Evolutionary conservation across 2,113 vertebrate species (phyloP).

Genomic region (Clarias magur): DNA sequence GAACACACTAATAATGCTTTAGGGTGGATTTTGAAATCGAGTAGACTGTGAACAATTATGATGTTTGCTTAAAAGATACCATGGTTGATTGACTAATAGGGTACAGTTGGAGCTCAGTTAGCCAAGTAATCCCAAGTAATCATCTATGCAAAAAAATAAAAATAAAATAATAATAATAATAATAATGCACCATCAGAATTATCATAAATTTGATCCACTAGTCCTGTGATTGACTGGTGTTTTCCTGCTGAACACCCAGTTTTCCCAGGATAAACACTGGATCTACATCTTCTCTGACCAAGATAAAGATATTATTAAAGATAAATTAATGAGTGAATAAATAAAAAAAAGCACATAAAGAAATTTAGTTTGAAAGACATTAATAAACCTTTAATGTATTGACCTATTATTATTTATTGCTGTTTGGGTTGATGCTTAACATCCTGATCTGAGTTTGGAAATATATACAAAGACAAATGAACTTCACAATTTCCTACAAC

Average conservation of each 20-base stretch:
- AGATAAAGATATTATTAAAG: not conserved
- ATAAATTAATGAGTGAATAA: not conserved
- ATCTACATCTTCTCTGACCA: not conserved
- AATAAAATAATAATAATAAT: too few relatives aligned
- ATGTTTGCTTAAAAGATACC: constrained; percentile 67
- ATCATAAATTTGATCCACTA: not conserved
- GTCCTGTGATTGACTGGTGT: not conserved
- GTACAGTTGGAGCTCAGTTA: constrained; percentile 70
- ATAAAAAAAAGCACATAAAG: not conserved
- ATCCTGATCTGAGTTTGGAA: not conserved
- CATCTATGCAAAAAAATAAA: constrained; percentile 58
- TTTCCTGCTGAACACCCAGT: not conserved
- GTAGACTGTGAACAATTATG: constrained; percentile 63
- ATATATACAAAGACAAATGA: constrained; percentile 50
- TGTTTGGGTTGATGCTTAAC: not conserved
- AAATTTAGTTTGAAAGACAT: not conserved
- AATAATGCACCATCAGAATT: not conserved
- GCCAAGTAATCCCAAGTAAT: constrained; percentile 77
- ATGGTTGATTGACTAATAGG: constrained; percentile 56
- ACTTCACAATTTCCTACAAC: constrained; percentile 73
- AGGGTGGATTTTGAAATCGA: constrained; percentile 31
- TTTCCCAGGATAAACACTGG: not conserved
- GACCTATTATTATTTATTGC: not conserved
- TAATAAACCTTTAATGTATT: not conserved
- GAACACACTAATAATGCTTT: not conserved